Conservation (phyloP, 1,140 invertebrate species). For the Dendroctonus valens region DNA sequence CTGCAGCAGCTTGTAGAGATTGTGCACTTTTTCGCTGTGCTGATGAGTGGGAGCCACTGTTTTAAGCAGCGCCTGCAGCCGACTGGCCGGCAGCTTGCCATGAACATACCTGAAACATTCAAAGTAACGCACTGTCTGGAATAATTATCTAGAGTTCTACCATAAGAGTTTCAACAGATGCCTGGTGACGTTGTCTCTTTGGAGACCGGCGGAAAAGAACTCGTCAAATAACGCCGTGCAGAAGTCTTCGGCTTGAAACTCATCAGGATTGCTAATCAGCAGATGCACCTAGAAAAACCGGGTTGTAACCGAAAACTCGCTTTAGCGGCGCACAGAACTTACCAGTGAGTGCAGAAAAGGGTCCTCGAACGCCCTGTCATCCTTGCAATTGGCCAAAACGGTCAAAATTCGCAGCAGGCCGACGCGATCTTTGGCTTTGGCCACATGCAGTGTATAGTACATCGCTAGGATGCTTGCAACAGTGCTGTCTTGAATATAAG, state of each 20-base stretch:
- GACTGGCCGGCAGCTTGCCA: conserved; percentile 75
- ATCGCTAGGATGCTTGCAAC: conserved; percentile 91
- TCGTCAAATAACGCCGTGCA: conserved; percentile 96
- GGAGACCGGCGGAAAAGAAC: conserved; percentile 88
- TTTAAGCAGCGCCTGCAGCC: conserved; percentile 81
- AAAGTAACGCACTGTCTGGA: not conserved
- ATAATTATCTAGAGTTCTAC: conserved; percentile 63
- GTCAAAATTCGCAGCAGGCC: conserved; percentile 85
- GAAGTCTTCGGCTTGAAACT: conserved; percentile 92
- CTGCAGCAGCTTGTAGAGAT: conserved; percentile 71
- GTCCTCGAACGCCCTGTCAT: conserved; percentile 90
- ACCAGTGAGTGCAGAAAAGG: conserved; percentile 90
- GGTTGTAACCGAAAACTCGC: no score
- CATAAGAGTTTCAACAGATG: conserved; percentile 90
- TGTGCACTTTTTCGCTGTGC: conserved; percentile 83
- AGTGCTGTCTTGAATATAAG: conserved; percentile 84
- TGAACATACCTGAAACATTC: conserved; percentile 51
- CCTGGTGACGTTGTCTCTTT: conserved; percentile 87
- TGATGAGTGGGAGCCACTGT: conserved; percentile 81
- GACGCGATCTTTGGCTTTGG: conserved; percentile 76
- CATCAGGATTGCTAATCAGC: conserved; percentile 85
- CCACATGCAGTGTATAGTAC: conserved; percentile 91
- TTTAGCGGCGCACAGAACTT: conserved; percentile 33
- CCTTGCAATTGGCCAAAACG: conserved; percentile 85
- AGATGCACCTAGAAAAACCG: conserved; percentile 65